Evolutionary conservation across 2,113 vertebrate species (phyloP).

Genomic region (Elephantulus edwardii): DNA sequence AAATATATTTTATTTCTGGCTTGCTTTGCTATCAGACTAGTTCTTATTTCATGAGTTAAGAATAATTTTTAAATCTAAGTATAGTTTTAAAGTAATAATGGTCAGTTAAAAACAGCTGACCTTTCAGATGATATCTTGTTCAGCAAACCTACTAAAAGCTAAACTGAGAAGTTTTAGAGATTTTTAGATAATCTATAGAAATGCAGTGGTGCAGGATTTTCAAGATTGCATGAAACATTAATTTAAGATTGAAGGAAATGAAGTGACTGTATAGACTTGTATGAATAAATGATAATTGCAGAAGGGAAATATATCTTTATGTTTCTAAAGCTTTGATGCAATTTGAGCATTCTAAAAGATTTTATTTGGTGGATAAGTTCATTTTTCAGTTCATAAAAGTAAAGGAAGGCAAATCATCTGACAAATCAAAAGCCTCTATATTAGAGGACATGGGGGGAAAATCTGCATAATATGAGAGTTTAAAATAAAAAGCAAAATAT

Average conservation of each 20-base stretch:
- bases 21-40: slow-evolving; percentile 53
- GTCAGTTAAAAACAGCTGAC: slow-evolving; percentile 19
- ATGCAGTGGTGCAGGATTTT: not conserved
- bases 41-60: too few relatives aligned
- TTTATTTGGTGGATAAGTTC: slow-evolving; percentile 31
- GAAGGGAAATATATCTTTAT: not conserved
- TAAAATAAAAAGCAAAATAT: not conserved
- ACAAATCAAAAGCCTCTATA: slow-evolving; percentile 14
- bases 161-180: slow-evolving; percentile 43
- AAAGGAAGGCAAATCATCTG: slow-evolving; percentile 37
- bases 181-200: slow-evolving; percentile 16
- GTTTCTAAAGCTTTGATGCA: slow-evolving; percentile 17
- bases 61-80: slow-evolving; percentile 63
- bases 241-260: slow-evolving; percentile 13
- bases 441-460: not conserved
- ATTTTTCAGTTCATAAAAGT: slow-evolving; percentile 43
- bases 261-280: not conserved
- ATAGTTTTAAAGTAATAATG: slow-evolving; percentile 42
- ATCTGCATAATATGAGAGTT: not conserved
- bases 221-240: not conserved
- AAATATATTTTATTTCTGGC: slow-evolving; percentile 51
- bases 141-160: slow-evolving; percentile 44
- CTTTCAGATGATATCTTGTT: slow-evolving; percentile 40
- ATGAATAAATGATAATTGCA: slow-evolving; percentile 19
- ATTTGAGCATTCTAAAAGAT: not conserved